Conservation (phyloP, 2,113 vertebrate species). For the Cricetomys ansorgei region DNA sequence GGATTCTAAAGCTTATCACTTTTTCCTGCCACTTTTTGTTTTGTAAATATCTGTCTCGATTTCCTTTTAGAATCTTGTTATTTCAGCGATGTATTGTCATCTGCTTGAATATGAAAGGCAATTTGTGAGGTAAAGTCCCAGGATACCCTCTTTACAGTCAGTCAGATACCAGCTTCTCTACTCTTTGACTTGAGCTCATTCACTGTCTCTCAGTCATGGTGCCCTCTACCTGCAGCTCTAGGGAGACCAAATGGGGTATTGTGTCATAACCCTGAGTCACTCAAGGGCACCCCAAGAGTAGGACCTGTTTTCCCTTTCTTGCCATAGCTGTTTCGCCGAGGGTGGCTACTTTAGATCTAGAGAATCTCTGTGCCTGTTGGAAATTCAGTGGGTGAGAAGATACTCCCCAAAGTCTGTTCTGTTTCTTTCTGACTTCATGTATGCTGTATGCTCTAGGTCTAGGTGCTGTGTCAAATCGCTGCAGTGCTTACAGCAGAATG, state of each 20-base stretch:
- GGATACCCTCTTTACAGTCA: neutral
- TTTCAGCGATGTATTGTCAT: neutral
- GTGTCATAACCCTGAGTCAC: neutral
- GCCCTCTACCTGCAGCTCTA: neutral
- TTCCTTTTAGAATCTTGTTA: constrained; percentile 19
- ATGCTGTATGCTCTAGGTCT: constrained; percentile 39
- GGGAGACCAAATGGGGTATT: constrained; percentile 10
- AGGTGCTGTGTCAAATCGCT: constrained; percentile 70
- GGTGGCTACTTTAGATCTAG: neutral
- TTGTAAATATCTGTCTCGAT: neutral
- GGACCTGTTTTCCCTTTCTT: neutral
- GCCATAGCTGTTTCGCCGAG: neutral
- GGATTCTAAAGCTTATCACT: neutral
- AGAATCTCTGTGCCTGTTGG: constrained; percentile 39
- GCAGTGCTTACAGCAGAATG: constrained; percentile 57
- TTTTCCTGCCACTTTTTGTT: neutral
- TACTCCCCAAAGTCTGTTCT: constrained; percentile 32
- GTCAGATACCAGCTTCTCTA: neutral
- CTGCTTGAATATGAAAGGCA: neutral
- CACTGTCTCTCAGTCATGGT: neutral
- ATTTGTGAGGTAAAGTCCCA: neutral
- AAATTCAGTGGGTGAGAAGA: constrained; percentile 65
- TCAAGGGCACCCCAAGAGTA: neutral
- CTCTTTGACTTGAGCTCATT: neutral
- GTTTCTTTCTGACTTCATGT: constrained; percentile 62